Percentiles rank a stretch among this genome's conserved stretches.
Evolutionary conservation across 2,888 invertebrate genomes (phyloP).

Genomic region (Volucella inanis): DNA sequence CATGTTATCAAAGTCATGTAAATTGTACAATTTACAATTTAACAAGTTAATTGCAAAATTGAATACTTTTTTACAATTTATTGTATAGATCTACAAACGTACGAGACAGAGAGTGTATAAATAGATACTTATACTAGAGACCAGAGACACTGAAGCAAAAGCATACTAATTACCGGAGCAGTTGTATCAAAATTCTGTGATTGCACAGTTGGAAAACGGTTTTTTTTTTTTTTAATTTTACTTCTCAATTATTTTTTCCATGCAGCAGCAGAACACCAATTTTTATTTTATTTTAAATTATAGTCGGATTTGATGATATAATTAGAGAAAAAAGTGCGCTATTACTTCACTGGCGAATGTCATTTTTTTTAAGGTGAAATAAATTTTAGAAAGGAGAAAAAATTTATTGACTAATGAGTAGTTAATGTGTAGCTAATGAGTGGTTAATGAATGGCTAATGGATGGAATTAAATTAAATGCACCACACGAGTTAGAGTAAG

Average conservation of each 20-base stretch:
- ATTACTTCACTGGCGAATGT: conserved; percentile 19
- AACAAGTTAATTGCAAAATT: conserved; percentile 68
- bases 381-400: not conserved
- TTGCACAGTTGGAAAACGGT: conserved; percentile 35
- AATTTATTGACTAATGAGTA: not conserved
- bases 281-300: conserved; percentile 5
- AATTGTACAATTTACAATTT: conserved; percentile 69
- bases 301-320: conserved; percentile 46
- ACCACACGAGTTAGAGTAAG: too few species aligned
- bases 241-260: too few species aligned
- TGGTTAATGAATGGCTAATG: too few species aligned
- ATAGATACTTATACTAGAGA: too few species aligned
- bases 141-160: conserved; percentile 15
- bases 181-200: conserved; percentile 44
- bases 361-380: not conserved
- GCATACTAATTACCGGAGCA: conserved; percentile 46
- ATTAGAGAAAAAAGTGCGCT: conserved; percentile 22
- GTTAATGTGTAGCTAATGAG: too few species aligned
- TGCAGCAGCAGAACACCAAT: conserved; percentile 3
- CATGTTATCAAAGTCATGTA: conserved; percentile 73
- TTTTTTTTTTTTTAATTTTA: conserved; percentile 5
- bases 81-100: not conserved
- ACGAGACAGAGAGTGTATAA: too few species aligned
- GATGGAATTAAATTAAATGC: too few species aligned
- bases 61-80: conserved; percentile 3